Evolutionary conservation across 2,113 vertebrate species (phyloP).

Genomic region (Dipodomys merriami): DNA sequence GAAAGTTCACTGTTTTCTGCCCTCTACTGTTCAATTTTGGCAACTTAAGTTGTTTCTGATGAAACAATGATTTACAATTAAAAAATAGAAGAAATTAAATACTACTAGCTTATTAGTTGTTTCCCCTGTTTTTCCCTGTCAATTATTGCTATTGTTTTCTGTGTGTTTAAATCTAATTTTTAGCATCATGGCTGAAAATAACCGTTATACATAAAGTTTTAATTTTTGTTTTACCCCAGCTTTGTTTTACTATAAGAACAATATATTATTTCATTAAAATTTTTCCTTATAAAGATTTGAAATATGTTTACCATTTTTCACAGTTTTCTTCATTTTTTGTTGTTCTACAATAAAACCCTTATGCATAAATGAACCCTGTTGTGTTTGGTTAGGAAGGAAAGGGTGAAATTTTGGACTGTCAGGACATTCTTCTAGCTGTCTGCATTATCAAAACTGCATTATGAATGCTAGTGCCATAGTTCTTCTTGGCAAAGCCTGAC

Average conservation of each 20-base stretch:
- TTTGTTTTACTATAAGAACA: constrained; percentile 26
- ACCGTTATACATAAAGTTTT: neutral
- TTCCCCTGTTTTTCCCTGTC: neutral
- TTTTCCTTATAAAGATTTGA: constrained; percentile 8
- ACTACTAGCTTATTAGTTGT: neutral
- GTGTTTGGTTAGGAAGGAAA: too few relatives aligned
- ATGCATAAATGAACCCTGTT: neutral
- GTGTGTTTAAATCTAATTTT: neutral
- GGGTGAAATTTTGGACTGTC: neutral
- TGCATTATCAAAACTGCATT: neutral
- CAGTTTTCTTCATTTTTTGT: neutral
- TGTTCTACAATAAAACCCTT: neutral
- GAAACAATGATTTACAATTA: neutral
- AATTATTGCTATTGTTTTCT: neutral
- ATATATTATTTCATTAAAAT: neutral
- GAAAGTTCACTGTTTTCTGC: constrained; percentile 67
- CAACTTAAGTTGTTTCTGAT: constrained; percentile 29
- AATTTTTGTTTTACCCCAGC: neutral
- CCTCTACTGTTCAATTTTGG: constrained; percentile 78
- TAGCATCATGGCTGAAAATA: neutral
- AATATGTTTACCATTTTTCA: neutral
- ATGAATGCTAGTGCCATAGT: neutral
- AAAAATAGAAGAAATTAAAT: neutral
- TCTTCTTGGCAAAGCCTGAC: neutral
- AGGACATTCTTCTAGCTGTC: neutral